phyloP scores from a whole-genome alignment of 2,888 invertebrate genomes.

The Hetaerina titia region DNA sequence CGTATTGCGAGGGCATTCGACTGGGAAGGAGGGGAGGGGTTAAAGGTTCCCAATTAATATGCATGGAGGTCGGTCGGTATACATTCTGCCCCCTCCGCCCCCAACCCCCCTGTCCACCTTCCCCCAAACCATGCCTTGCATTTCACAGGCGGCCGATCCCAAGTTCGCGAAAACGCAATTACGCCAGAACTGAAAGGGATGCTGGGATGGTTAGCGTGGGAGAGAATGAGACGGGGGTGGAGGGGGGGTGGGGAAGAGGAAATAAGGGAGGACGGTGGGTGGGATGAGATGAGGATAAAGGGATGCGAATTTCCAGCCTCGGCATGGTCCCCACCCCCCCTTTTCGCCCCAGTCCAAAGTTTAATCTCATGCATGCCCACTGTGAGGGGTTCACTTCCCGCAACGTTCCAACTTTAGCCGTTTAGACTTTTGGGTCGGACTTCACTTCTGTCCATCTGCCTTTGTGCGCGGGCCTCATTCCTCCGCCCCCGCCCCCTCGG shows the following conservation, averaged over 20 bases:
- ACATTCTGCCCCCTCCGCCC: neutral
- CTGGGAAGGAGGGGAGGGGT: neutral
- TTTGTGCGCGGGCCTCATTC: neutral
- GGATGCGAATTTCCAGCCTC: slow-evolving; percentile 27
- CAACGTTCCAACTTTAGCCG: slow-evolving; percentile 25
- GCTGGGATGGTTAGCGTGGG: slow-evolving; percentile 48
- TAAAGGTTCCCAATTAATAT: slow-evolving; percentile 48
- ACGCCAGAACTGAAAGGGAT: slow-evolving; percentile 54
- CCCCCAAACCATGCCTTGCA: slow-evolving; percentile 32
- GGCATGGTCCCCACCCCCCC: neutral
- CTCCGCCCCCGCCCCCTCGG: neutral
- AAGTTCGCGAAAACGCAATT: slow-evolving; percentile 65
- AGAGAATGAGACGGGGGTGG: slow-evolving; percentile 1
- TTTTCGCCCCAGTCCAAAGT: slow-evolving; percentile 17
- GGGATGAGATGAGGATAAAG: slow-evolving; percentile 32
- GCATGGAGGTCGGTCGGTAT: slow-evolving; percentile 52
- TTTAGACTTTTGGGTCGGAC: neutral
- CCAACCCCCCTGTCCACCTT: neutral
- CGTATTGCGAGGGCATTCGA: neutral
- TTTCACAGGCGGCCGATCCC: slow-evolving; percentile 64
- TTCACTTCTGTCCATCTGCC: neutral
- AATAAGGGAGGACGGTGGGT: neutral
- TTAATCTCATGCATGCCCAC: slow-evolving; percentile 55
- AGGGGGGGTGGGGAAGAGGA: neutral
- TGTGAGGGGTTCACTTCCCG: neutral